Percentiles rank a stretch among this genome's conserved stretches.
Conservation (phyloP, 1,140 invertebrate genomes). For the Leucophenga varia region DNA sequence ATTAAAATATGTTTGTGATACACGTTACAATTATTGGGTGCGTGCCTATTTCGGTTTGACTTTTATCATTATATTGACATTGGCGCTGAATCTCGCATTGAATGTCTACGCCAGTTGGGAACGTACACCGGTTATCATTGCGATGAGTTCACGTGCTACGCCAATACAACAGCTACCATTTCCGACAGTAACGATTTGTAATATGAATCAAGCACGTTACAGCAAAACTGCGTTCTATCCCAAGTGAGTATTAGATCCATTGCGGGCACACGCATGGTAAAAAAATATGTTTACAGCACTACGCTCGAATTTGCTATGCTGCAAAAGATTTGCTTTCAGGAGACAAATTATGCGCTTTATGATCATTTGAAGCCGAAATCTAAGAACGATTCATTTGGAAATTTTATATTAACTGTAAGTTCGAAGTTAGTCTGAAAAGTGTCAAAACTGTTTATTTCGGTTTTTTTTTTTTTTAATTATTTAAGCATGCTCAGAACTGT, state of each 20-base stretch:
- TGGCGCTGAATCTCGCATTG: conserved; percentile 32
- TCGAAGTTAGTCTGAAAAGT: not conserved
- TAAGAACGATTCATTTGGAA: conserved; percentile 27
- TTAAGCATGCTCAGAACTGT: conserved; percentile 10
- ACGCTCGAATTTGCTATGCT: conserved; percentile 31
- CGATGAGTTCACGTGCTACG: conserved; percentile 58
- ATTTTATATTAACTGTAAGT: conserved; percentile 29
- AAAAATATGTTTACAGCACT: too few relatives aligned
- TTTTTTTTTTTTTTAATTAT: not conserved
- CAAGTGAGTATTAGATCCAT: too few relatives aligned
- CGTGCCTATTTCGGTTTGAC: not conserved
- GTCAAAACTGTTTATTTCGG: not conserved
- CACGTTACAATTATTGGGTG: not conserved
- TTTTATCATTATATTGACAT: not conserved
- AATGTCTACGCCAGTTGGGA: conserved; percentile 4
- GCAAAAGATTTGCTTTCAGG: conserved; percentile 37
- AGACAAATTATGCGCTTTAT: conserved; percentile 25
- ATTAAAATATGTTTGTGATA: conserved; percentile 24
- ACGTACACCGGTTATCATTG: conserved; percentile 6
- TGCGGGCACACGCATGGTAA: too few relatives aligned
- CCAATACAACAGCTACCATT: conserved; percentile 66
- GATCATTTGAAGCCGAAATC: conserved; percentile 7
- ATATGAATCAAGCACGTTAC: conserved; percentile 70
- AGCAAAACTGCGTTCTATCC: conserved; percentile 34
- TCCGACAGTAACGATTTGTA: conserved; percentile 74